Conservation (phyloP, 2,797 vertebrate species). For the Aphelocoma californica region DNA sequence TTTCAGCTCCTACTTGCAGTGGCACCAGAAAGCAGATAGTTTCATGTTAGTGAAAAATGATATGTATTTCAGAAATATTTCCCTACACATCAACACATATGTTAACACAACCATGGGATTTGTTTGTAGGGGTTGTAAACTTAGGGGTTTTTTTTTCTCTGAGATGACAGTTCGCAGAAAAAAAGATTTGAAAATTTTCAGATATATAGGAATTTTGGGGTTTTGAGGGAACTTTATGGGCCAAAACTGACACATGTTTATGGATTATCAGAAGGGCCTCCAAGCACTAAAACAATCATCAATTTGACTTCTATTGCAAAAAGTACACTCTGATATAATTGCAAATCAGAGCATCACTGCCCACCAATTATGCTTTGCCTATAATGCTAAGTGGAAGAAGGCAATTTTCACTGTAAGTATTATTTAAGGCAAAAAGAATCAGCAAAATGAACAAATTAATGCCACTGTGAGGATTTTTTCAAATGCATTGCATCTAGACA, state of each 20-base stretch:
- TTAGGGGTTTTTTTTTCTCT: accelerated
- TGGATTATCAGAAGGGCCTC: neutral
- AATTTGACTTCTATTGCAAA: neutral
- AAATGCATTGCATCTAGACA: neutral
- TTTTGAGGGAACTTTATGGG: neutral
- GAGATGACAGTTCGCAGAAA: neutral
- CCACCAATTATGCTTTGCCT: neutral
- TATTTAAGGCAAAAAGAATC: neutral
- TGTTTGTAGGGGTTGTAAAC: neutral
- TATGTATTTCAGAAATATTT: neutral
- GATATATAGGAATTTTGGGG: neutral
- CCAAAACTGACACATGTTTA: neutral
- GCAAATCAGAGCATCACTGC: neutral
- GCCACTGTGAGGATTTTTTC: neutral
- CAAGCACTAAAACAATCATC: neutral
- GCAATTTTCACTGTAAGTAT: neutral
- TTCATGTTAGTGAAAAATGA: neutral
- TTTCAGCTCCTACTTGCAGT: neutral
- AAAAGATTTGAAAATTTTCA: neutral
- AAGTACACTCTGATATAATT: neutral
- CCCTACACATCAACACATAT: neutral
- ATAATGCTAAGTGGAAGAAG: neutral
- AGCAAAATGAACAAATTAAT: neutral
- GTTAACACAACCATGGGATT: neutral
- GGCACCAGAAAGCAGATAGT: neutral